Base-by-base conservation (phyloP, 2,113 vertebrate genomes). In the Marmota flaviventris region DNA sequence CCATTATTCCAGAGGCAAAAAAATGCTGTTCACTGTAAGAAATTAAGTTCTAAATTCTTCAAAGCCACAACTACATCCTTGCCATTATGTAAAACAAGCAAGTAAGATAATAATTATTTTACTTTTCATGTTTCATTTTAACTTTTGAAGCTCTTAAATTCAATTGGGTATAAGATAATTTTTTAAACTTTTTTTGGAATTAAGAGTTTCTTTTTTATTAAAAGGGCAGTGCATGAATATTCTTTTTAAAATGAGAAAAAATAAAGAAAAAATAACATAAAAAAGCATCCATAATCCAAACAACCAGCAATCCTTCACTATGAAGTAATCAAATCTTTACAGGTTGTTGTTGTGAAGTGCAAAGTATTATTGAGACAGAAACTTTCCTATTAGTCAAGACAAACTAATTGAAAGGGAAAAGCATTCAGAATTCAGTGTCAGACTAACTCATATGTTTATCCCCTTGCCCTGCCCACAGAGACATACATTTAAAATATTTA, bases 71-170 rank as follows among this genome's bases (percentile, higher is more conserved):
- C 32, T 65, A 65, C 1, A 11, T 84, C 20, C 27, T 77, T 77
- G 42, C 14, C 37, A 58, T 84, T 72, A 61, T 17, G 2, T 70
- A 56, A 85, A 69, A 53, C 0, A 29, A 83, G 61, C n/a, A 82
- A 14, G 32, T 75, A 91, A 91, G 61, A 82, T 3, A 93, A 91
- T 58, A 16, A 51, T 25, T 65, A 27, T 11, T 65, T 53, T 51
- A 32, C 4, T 81, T 58, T 95, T 72, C 48, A 12, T 51, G 1
- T 51, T 11, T 51, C 48, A 13, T 51, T 51, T 51, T 51, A 91
- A 82, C 8, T 93, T 72, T 69, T 53, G 42, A 91, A 72, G 37
- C 5, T 86, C 10, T 92, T 96, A 58, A 72, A 94, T 76, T 93
- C 29, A 91, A 61, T 3, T 7, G 7, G 5, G 9, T 85, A 0